Evolutionary conservation across 2,797 vertebrate genomes (phyloP), one percentile per base, ranked within the genome.

Genomic region (Rhynchotus rufescens): DNA sequence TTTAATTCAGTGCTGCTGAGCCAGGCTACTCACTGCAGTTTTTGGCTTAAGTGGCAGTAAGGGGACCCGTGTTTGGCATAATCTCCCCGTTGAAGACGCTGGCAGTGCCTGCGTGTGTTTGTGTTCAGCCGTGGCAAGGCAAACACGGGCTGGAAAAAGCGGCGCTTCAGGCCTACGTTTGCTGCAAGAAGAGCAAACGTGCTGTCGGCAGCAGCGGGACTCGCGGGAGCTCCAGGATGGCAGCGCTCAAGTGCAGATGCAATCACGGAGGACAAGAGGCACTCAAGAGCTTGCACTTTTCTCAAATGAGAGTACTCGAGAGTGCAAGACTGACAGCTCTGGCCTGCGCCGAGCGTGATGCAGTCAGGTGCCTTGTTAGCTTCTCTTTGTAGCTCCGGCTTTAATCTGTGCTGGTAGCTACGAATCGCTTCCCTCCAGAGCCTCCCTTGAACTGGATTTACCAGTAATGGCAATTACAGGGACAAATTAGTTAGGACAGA

Each of bases 241-340:
- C 79, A 92, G 86, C 3, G 7, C 66, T 77, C 8, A 86, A 91
- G 88, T 84, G 76, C 88, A 94, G 94, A 83, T 94, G 91, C 84
- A 96, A 83, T 95, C 93, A 79, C 84, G 47, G 81, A 51, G 86
- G 90, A 96, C 86, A 96, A 95, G 91, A 95, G 88, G 91, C 86
- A 91, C 90, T 96, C 88, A 15, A 90, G 91, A 87, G 68, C 86
- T 73, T 44, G 69, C 69, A 79, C 88, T 96, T 86, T 69, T 78
- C 77, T 91, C 90, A 83, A 87, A 69, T 25, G 73, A 89, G 86
- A 78, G 90, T 15, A 26, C 94, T 95, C 66, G 4, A 28, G 81
- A 75, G 66, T 6, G 3, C 54, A 36, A 87, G 90, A 92, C 69
- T 91, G 91, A 74, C 94, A 93, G 84, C 59, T 78, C 78, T 0